Evolutionary conservation across 2,888 invertebrate species (phyloP).

Genomic region (Lithodes maja): DNA sequence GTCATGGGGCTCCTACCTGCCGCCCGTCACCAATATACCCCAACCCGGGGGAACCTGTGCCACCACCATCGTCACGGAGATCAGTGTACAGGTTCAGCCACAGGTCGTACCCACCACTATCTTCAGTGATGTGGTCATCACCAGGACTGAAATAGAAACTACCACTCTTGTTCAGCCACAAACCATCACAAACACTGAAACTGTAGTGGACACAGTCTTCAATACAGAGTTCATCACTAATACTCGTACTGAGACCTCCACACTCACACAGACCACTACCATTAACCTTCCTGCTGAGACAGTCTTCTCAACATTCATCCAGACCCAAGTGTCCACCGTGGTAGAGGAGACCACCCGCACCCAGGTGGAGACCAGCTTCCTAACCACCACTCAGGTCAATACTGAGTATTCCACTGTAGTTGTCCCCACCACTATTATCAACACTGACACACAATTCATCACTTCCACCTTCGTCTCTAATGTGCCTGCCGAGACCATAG

Average conservation of each 20-base stretch:
- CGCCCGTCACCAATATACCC: conserved; percentile 33
- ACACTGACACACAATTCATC: conserved; percentile 41
- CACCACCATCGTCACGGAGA: conserved; percentile 49
- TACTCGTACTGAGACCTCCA: conserved; percentile 55
- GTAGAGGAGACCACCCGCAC: conserved; percentile 51
- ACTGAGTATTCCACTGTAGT: conserved; percentile 50
- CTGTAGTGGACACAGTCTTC: conserved; percentile 57
- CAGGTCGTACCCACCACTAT: conserved; percentile 60
- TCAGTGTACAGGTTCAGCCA: conserved; percentile 33
- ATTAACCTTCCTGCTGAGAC: conserved; percentile 57
- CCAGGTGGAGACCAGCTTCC: conserved; percentile 46
- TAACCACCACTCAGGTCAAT: conserved; percentile 53
- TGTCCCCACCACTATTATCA: conserved; percentile 44
- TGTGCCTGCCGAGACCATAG: conserved; percentile 55
- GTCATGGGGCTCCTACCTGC: conserved; percentile 46
- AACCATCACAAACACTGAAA: conserved; percentile 59
- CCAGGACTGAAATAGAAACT: conserved; percentile 57
- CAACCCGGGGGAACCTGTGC: conserved; percentile 37
- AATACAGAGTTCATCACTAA: conserved; percentile 64
- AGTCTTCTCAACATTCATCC: conserved; percentile 60
- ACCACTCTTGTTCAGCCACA: conserved; percentile 35
- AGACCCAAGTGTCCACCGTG: conserved; percentile 53
- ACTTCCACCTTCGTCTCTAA: conserved; percentile 50
- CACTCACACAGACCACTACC: conserved; percentile 46
- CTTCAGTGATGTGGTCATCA: conserved; percentile 54